Base-by-base conservation (phyloP, 2,797 vertebrate species). In the Sternarchorhynchus goeldii region DNA sequence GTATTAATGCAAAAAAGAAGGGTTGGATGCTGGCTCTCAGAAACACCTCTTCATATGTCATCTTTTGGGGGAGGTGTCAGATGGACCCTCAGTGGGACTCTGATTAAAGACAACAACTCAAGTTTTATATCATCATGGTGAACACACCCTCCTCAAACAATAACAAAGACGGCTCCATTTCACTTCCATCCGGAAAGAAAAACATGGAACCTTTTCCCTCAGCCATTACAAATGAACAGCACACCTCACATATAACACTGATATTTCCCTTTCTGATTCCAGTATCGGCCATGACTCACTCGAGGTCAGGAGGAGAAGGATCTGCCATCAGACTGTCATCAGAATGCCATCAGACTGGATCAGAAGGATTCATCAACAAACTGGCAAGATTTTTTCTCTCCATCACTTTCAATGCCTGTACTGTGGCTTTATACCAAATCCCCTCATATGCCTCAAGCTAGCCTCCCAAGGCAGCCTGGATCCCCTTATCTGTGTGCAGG, bases 121-220 rank as follows among this genome's bases (percentile, higher is more conserved):
- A 18, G 71, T 78, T 81, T 82, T 67, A 82, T 83, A 88, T 88
- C 83, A 77, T 84, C 36, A 76, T 76, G 76, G 77, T 77, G 81
- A 87, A 88, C 84, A 83, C 73, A 84, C 81, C 72, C 80, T 88
- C 86, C 89, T 89, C 85, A 87, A 93, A 92, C 89, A 93, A 93
- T 89, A 90, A 90, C 2, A 85, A 84, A 80, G 81, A 85, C 82
- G 83, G 85, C 89, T 88, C 90, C 85, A 83, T 72, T 90, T 88
- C 85, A 84, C 84, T 92, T 90, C 89, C 83, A 82, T 31, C 84
- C 85, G 85, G 87, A 85, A 87, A 90, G 82, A 85, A 90, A 87
- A 92, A 92, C 88, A 90, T 74, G 2, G 56, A 68, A 76, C 66
- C 20, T 88, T 88, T 84, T 89, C 83, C 78, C 74, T 58, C 65